These are phyloP conservation scores for Saturnia japonica DNA, from an alignment of 2,888 invertebrate species.

Conservation along the genomic window DNA sequence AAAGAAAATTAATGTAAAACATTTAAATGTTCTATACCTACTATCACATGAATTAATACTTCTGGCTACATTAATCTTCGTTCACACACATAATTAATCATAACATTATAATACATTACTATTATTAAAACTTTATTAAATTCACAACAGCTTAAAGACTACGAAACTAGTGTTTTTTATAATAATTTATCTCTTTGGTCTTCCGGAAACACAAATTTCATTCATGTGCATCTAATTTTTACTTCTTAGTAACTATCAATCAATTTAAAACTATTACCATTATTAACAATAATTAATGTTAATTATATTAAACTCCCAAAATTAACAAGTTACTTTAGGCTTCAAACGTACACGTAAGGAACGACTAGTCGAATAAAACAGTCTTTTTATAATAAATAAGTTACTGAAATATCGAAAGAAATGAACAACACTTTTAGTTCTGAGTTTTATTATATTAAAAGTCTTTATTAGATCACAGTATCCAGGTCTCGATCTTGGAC, in stretches of 20 bases:
- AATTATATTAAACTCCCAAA: not conserved
- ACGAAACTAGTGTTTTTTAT: slow-evolving; percentile 42
- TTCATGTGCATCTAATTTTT: slow-evolving; percentile 8
- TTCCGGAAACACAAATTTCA: slow-evolving; percentile 46
- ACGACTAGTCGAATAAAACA: slow-evolving; percentile 64
- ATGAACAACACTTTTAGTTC: slow-evolving; percentile 63
- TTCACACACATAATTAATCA: slow-evolving; percentile 50
- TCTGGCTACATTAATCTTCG: slow-evolving; percentile 60
- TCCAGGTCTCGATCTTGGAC: slow-evolving; percentile 71
- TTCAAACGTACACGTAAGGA: slow-evolving; percentile 48
- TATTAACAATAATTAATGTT: slow-evolving; percentile 2
- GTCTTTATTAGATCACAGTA: slow-evolving; percentile 82
- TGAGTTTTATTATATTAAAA: slow-evolving; percentile 51
- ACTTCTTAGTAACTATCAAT: slow-evolving; percentile 5
- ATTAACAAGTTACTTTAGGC: not conserved
- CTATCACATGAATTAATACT: slow-evolving; percentile 80
- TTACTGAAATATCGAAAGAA: slow-evolving; percentile 34
- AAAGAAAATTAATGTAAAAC: slow-evolving; percentile 27
- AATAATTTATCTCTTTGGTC: slow-evolving; percentile 72
- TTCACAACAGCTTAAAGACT: slow-evolving; percentile 65
- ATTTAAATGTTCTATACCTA: slow-evolving; percentile 55
- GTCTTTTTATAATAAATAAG: slow-evolving; percentile 53
- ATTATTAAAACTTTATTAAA: slow-evolving; percentile 54
- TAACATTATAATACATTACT: slow-evolving; percentile 57
- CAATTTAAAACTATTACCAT: not conserved